Percentiles rank a stretch among this genome's conserved stretches.
Evolutionary conservation across 2,888 invertebrate genomes (phyloP).

Genomic region (Ophion costatus): DNA sequence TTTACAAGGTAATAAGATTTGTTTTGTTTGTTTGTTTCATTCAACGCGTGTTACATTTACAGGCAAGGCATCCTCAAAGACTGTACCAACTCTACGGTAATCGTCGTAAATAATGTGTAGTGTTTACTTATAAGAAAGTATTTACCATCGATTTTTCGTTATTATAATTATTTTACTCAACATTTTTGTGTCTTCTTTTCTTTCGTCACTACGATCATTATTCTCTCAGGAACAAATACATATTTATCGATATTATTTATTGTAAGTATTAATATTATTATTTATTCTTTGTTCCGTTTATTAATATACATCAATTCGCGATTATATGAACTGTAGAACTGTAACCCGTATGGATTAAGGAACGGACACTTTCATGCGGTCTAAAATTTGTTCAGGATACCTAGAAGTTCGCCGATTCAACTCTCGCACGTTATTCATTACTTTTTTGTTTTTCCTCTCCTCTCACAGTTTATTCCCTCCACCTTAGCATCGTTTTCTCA

Average conservation of each 20-base stretch:
- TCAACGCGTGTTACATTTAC: conserved; percentile 81
- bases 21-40: conserved; percentile 75
- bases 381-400: conserved; percentile 66
- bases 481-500: conserved; percentile 11
- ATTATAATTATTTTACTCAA: conserved; percentile 68
- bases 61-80: conserved; percentile 83
- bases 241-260: conserved; percentile 70
- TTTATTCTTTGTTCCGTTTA: conserved; percentile 67
- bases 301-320: conserved; percentile 83
- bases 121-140: conserved; percentile 82
- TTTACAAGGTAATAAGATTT: conserved; percentile 83
- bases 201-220: conserved; percentile 77
- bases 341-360: conserved; percentile 75
- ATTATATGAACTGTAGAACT: conserved; percentile 79
- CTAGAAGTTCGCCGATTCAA: conserved; percentile 66
- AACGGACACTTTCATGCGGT: conserved; percentile 73
- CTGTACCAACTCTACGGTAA: conserved; percentile 82
- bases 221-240: conserved; percentile 82
- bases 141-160: conserved; percentile 81
- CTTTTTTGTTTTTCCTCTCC: conserved; percentile 45
- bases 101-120: conserved; percentile 79
- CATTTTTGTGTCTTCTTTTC: conserved; percentile 71
- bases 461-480: conserved; percentile 38
- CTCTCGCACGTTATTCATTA: conserved; percentile 51
- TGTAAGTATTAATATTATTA: conserved; percentile 45